phyloP scores from a whole-genome alignment of 1,140 invertebrate species.

The Drosophila serrata region DNA sequence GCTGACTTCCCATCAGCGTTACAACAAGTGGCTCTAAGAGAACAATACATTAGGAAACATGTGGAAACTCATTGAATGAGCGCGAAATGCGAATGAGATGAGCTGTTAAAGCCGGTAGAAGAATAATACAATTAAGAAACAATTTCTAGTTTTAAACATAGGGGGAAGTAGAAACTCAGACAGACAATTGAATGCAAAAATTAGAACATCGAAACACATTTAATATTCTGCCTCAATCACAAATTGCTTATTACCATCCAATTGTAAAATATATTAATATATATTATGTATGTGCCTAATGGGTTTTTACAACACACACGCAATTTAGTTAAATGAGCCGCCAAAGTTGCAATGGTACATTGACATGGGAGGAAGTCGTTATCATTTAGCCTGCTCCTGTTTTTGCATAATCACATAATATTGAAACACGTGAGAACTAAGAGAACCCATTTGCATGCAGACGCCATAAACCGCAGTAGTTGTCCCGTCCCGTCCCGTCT shows the following conservation, averaged over 20 bases:
- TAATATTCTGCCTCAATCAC: background rate
- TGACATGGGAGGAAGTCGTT: constrained; percentile 41
- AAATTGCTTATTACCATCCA: background rate
- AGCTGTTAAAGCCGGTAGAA: background rate
- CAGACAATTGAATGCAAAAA: too few species aligned
- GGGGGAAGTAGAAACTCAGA: too few species aligned
- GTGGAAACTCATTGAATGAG: too few species aligned
- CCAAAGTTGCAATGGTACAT: constrained; percentile 6
- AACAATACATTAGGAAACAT: background rate
- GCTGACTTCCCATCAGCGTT: constrained; percentile 14
- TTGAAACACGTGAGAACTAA: constrained; percentile 53
- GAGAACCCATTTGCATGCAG: constrained; percentile 72
- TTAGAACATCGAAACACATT: too few species aligned
- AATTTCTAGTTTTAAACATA: too few species aligned
- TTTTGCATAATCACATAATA: constrained; percentile 53
- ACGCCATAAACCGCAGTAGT: constrained; percentile 68
- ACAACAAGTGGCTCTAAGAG: constrained; percentile 66
- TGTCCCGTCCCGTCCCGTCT: constrained; percentile 10
- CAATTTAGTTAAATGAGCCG: background rate
- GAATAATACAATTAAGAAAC: too few species aligned
- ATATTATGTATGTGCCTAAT: background rate
- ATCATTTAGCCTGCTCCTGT: constrained; percentile 38
- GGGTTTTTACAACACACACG: background rate
- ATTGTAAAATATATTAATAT: constrained; percentile 9
- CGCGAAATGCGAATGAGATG: too few species aligned